Evolutionary conservation across 2,888 invertebrate genomes (phyloP).

Genomic region (Mermis nigrescens): DNA sequence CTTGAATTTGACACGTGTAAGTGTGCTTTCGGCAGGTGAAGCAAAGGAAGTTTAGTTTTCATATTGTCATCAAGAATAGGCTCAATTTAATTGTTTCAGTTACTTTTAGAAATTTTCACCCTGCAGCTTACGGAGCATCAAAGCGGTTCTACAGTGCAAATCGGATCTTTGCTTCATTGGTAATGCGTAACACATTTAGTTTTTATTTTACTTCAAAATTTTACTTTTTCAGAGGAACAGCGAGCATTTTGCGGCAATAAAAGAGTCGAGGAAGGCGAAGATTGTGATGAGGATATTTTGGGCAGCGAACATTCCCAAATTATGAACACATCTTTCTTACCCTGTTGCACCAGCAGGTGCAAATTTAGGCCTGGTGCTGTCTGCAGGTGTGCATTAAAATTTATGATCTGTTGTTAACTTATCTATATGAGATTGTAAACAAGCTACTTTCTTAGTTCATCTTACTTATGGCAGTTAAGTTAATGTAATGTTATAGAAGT

Average conservation of each 20-base stretch:
- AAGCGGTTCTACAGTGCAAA: conserved; percentile 75
- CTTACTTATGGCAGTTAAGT: too few relatives aligned
- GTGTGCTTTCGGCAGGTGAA: too few relatives aligned
- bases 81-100: too few relatives aligned
- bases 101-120: conserved; percentile 76
- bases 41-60: too few relatives aligned
- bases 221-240: conserved; percentile 37
- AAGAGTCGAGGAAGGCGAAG: conserved; percentile 80
- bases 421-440: too few relatives aligned
- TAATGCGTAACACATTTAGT: conserved; percentile 19
- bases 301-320: conserved; percentile 81
- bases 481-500: too few relatives aligned
- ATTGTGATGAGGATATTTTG: conserved; percentile 80
- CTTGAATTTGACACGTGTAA: too few relatives aligned
- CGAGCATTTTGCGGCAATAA: conserved; percentile 90
- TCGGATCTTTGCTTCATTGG: conserved; percentile 42
- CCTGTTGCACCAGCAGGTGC: conserved; percentile 51
- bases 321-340: too few relatives aligned
- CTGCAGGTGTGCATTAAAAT: conserved; percentile 12
- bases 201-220: not conserved
- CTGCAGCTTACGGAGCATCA: conserved; percentile 72
- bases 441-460: too few relatives aligned
- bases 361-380: conserved; percentile 9
- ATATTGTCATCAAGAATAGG: too few relatives aligned
- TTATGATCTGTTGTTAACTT: too few relatives aligned